Evolutionary conservation across 2,888 invertebrate species (phyloP).

Genomic region (Dinocampus coccinellae): DNA sequence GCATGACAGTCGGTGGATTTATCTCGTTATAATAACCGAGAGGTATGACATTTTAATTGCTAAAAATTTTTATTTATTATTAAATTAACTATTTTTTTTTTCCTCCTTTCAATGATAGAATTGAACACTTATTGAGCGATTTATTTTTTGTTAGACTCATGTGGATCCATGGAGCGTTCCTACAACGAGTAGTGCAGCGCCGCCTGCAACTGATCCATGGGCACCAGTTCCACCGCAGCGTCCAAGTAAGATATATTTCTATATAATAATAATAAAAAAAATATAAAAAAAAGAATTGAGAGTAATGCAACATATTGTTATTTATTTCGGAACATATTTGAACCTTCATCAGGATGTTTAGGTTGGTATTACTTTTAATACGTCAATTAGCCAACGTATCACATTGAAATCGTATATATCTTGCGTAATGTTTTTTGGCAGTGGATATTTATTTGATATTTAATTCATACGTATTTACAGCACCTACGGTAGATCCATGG

Average conservation of each 20-base stretch:
- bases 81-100: constrained; percentile 5
- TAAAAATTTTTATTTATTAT: constrained; percentile 13
- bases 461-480: constrained; percentile 48
- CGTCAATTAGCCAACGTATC: constrained; percentile 32
- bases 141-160: constrained; percentile 39
- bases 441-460: not conserved
- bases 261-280: not conserved
- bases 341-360: constrained; percentile 48
- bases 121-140: not conserved
- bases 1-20: constrained; percentile 63
- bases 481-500: constrained; percentile 64
- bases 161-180: constrained; percentile 77
- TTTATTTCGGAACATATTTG: constrained; percentile 32
- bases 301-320: constrained; percentile 25
- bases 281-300: not conserved
- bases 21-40: constrained; percentile 53
- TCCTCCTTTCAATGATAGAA: too few species aligned
- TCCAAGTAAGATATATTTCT: constrained; percentile 56
- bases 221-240: constrained; percentile 69
- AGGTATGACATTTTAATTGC: constrained; percentile 47
- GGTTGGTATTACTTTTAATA: constrained; percentile 30
- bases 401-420: not conserved
- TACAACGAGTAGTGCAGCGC: constrained; percentile 66
- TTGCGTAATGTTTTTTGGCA: not conserved
- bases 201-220: constrained; percentile 74